Conservation (phyloP, 30 jellyfish, hydroid and myxozoan species). For the Cassiopea andromeda region DNA sequence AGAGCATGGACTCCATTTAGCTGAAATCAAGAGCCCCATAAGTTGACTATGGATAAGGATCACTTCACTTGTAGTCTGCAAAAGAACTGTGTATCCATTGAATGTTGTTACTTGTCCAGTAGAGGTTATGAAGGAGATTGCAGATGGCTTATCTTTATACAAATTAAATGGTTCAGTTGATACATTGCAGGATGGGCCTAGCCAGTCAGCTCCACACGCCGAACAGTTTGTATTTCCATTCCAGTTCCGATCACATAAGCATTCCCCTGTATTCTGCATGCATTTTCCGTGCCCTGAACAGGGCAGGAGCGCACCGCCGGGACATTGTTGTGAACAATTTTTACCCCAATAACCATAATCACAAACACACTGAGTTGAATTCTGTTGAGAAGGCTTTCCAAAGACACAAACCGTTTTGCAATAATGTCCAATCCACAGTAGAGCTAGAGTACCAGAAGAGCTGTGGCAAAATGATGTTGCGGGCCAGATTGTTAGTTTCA, state of each 20-base stretch:
- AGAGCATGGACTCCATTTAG: slow-evolving; percentile 34
- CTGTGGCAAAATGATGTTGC: slow-evolving; percentile 38
- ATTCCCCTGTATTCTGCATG: slow-evolving; percentile 23
- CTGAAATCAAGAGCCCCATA: neutral
- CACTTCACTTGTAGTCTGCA: slow-evolving; percentile 13
- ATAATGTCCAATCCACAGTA: slow-evolving; percentile 21
- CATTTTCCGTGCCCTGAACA: slow-evolving; percentile 61
- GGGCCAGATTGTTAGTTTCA: slow-evolving; percentile 65
- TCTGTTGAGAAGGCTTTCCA: slow-evolving; percentile 11
- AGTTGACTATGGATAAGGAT: slow-evolving; percentile 11
- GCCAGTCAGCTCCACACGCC: slow-evolving; percentile 48
- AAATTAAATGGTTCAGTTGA: slow-evolving; percentile 46
- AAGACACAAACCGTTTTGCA: slow-evolving; percentile 40
- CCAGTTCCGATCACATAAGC: slow-evolving; percentile 56
- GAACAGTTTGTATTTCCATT: slow-evolving; percentile 65
- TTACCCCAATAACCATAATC: slow-evolving; percentile 63
- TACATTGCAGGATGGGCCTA: slow-evolving; percentile 48
- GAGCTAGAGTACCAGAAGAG: neutral
- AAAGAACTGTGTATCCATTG: slow-evolving; percentile 43
- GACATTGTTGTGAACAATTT: slow-evolving; percentile 47
- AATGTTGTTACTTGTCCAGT: slow-evolving; percentile 54
- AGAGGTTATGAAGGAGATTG: slow-evolving; percentile 57
- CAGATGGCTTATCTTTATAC: slow-evolving; percentile 16
- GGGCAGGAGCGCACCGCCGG: slow-evolving; percentile 64
- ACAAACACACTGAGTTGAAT: slow-evolving; percentile 43